A percentile compares a stretch with the other conserved stretches of the same genome.
Conservation (phyloP, 2,797 vertebrate genomes). For the Rhinophrynus dorsalis region DNA sequence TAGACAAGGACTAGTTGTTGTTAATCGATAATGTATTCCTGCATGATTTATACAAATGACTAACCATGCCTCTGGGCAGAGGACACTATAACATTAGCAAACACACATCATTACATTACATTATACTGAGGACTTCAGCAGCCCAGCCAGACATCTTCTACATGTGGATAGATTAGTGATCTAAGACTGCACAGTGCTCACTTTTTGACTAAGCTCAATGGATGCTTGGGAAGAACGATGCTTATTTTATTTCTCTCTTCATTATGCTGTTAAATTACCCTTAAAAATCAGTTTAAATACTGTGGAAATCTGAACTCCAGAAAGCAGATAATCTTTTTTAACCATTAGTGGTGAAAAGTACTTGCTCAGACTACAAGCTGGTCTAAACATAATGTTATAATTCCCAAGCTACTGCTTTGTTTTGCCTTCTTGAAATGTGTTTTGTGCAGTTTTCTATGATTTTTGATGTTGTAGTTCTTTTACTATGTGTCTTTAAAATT, state of each 20-base stretch:
- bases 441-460: too few species aligned
- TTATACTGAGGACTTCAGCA: neutral
- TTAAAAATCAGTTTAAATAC: neutral
- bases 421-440: too few species aligned
- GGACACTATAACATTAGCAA: neutral
- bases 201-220: neutral
- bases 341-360: too few species aligned
- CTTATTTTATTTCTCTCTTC: neutral
- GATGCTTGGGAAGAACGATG: neutral
- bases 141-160: constrained; percentile 1
- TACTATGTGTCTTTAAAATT: too few species aligned
- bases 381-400: too few species aligned
- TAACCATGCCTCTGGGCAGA: neutral
- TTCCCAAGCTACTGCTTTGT: too few species aligned
- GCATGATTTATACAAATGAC: neutral
- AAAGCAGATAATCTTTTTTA: neutral
- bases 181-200: neutral
- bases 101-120: constrained; percentile 24
- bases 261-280: neutral
- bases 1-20: too few species aligned
- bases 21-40: neutral
- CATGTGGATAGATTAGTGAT: constrained; percentile 16
- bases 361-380: too few species aligned
- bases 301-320: neutral
- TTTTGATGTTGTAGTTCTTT: too few species aligned